Base-by-base conservation (phyloP, 2,113 vertebrate genomes). In the Ornithorhynchus anatinus region DNA sequence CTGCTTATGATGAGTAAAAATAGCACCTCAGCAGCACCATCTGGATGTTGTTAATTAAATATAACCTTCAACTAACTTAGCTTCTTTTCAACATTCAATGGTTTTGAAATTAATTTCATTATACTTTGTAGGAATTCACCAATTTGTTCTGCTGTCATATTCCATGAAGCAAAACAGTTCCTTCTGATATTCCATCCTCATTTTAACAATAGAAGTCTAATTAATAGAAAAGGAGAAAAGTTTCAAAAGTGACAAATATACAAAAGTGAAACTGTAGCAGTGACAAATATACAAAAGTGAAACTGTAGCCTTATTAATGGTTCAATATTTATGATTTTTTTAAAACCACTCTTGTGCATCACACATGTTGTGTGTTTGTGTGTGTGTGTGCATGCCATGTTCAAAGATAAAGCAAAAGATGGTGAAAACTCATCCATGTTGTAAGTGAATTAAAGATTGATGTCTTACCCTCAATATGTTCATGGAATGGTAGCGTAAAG, bases 11-110 rank as follows among this genome's bases (percentile, higher is more conserved):
- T 73, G 37, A 74, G 8, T 15, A 87, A 86, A 86, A 79, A 52
- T 72, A 86, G 69, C 32, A 86, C 62, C 33, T 77, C 43, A 69
- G 15, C 33, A 75, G 58, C n/a, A 60, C 70, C 53, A 76, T 81
- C 82, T 84, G 78, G 50, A 53, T 67, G 43, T 8, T 73, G 44
- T 63, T 78, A 82, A 87, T 82, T 86, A 83, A 78, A 70, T 13
- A 77, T 69, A 80, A 82, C 23, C 50, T 84, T 83, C 51, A 81
- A 65, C 8, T 11, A 59, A 38, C 23, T 59, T 44, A 2, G 8
- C 77, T 63, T 72, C 16, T 74, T 82, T 82, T 45, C 10, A 56
- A 19, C 4, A 60, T 35, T 36, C 45, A 79, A 20, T 42, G 71
- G 5, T 25, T 48, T 62, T 47, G 76, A 67, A 44, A 3, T 32